Evolutionary conservation across 1,140 invertebrate species (phyloP).

Genomic region (Drosophila cardini): DNA sequence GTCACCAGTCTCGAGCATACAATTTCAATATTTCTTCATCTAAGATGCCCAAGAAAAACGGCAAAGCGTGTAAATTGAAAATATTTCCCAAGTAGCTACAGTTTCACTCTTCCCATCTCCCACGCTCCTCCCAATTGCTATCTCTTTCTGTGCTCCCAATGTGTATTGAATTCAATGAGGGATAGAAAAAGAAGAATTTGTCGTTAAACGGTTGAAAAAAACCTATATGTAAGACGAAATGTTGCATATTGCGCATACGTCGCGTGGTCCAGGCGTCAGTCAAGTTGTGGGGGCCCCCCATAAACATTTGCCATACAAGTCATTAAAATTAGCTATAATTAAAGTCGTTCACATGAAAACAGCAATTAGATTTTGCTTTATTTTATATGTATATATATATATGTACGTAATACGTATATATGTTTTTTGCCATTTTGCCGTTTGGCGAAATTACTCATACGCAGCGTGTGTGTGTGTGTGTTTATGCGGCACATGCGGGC

Average conservation of each 20-base stretch:
- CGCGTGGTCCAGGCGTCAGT: conserved; percentile 44
- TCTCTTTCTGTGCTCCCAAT: background rate
- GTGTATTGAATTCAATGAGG: conserved; percentile 72
- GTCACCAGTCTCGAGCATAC: conserved; percentile 38
- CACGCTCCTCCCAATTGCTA: background rate
- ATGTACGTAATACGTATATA: background rate
- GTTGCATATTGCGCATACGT: conserved; percentile 63
- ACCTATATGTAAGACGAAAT: no score
- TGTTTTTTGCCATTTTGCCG: conserved; percentile 5
- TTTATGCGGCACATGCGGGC: conserved; percentile 27
- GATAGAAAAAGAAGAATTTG: conserved; percentile 48
- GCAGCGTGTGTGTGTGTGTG: conserved; percentile 27
- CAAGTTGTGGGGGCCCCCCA: conserved; percentile 9
- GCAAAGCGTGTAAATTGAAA: conserved; percentile 69
- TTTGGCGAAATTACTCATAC: conserved; percentile 54
- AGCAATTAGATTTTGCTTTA: conserved; percentile 57
- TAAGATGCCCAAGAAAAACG: conserved; percentile 27
- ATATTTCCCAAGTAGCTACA: conserved; percentile 69
- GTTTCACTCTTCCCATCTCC: background rate
- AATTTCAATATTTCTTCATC: conserved; percentile 82
- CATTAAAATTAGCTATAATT: conserved; percentile 78
- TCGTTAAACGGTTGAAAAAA: conserved; percentile 24
- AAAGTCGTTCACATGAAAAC: conserved; percentile 60
- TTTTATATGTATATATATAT: conserved; percentile 13
- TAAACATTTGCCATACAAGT: conserved; percentile 61